A percentile compares a stretch with the other conserved stretches of the same genome.
phyloP scores from a whole-genome alignment of 2,888 invertebrate species.

The Mayetiola destructor region DNA sequence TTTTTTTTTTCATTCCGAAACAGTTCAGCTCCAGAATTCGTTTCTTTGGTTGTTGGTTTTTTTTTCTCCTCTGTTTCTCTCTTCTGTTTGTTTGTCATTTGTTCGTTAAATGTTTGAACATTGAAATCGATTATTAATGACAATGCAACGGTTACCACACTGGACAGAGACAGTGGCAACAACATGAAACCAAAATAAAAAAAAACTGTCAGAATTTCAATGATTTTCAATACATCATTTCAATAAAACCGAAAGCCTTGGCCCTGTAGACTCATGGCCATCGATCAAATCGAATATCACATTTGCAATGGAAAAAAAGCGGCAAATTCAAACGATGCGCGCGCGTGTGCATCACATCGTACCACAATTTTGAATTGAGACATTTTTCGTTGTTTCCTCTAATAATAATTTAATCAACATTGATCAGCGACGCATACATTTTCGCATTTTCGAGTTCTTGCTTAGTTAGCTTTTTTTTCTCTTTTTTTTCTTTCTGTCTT shows the following conservation, averaged over 20 bases:
- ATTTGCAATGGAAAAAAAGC: neutral
- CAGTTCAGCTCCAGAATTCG: too few relatives aligned
- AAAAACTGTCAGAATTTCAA: slow-evolving; percentile 3
- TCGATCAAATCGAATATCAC: neutral
- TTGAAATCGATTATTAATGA: slow-evolving; percentile 8
- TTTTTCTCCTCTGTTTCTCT: neutral
- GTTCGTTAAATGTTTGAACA: neutral
- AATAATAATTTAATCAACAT: too few relatives aligned
- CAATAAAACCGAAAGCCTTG: too few relatives aligned
- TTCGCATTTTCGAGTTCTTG: neutral
- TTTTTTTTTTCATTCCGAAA: slow-evolving; percentile 3
- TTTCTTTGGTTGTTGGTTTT: neutral
- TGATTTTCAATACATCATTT: slow-evolving; percentile 4
- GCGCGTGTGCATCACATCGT: neutral
- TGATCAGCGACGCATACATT: too few relatives aligned
- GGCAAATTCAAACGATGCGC: neutral
- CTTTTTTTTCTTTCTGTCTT: neutral
- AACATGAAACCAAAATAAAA: neutral
- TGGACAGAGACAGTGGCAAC: neutral
- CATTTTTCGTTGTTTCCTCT: neutral
- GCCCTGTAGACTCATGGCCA: neutral
- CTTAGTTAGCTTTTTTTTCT: neutral
- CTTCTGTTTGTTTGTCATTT: neutral
- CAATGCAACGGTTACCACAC: neutral
- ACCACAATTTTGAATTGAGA: slow-evolving; percentile 3